These are phyloP conservation scores for Macrotrachela quadricornifera DNA, from an alignment of 1,140 invertebrate genomes.

Conservation along the genomic window DNA sequence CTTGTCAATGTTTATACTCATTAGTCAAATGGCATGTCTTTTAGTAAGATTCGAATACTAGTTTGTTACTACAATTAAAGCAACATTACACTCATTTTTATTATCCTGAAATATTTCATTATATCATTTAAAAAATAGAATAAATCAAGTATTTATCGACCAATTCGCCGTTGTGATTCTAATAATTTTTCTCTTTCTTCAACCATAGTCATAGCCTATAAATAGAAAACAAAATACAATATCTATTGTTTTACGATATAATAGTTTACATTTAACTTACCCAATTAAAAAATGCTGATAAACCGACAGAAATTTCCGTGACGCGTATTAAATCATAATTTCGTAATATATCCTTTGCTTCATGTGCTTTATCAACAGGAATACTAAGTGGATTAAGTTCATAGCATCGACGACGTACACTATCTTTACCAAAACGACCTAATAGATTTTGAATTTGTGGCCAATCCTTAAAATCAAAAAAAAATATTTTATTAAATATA, in stretches of 20 bases:
- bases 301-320: slow-evolving; percentile 24
- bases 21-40: too few relatives aligned
- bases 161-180: too few relatives aligned
- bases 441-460: slow-evolving; percentile 23
- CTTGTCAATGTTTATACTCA: too few relatives aligned
- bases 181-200: slow-evolving; percentile 11
- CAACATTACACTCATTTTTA: too few relatives aligned
- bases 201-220: slow-evolving; percentile 16
- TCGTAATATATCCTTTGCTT: slow-evolving; percentile 15
- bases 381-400: slow-evolving; percentile 17
- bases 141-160: too few relatives aligned
- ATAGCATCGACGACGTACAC: slow-evolving; percentile 21
- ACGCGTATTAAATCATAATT: slow-evolving; percentile 22
- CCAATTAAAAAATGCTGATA: slow-evolving; percentile 27
- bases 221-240: slow-evolving; percentile 7
- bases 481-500: background rate
- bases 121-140: too few relatives aligned
- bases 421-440: slow-evolving; percentile 26
- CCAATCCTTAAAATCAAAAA: slow-evolving; percentile 15
- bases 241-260: background rate
- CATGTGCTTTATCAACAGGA: slow-evolving; percentile 11
- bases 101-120: too few relatives aligned
- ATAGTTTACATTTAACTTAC: slow-evolving; percentile 12
- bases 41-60: too few relatives aligned
- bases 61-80: too few relatives aligned